Conservation (phyloP, 2,113 vertebrate species). For the Strix aluco region DNA sequence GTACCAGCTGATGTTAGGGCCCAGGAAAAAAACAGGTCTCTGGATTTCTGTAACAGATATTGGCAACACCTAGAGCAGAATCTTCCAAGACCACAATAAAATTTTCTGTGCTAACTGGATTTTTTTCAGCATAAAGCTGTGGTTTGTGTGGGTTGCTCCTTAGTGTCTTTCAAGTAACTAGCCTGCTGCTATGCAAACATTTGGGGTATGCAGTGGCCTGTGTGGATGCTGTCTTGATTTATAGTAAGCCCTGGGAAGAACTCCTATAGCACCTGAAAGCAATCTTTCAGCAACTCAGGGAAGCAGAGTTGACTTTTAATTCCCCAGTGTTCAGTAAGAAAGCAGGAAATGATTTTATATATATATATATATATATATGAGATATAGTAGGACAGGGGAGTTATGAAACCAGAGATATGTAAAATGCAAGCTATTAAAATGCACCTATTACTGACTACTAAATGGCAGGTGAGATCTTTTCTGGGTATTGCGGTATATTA, state of each 20-base stretch:
- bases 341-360: conserved; percentile 5
- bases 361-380: neutral
- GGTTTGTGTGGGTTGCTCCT: conserved; percentile 22
- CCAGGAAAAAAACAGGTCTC: neutral
- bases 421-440: conserved; percentile 15
- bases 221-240: conserved; percentile 40
- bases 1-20: neutral
- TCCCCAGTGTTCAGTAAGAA: conserved; percentile 29
- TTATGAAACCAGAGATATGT: conserved; percentile 41
- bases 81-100: conserved; percentile 31
- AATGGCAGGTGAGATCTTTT: conserved; percentile 50
- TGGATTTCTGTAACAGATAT: conserved; percentile 18
- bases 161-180: conserved; percentile 14
- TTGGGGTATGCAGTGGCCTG: neutral
- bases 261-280: conserved; percentile 68
- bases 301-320: conserved; percentile 44
- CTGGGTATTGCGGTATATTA: neutral
- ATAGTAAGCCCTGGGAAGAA: neutral
- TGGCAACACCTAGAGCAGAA: conserved; percentile 6
- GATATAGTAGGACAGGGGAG: conserved; percentile 18
- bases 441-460: conserved; percentile 14
- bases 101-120: neutral
- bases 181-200: conserved; percentile 3
- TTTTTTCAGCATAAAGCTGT: conserved; percentile 33
- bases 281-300: conserved; percentile 52